Evolutionary conservation across 2,797 vertebrate genomes (phyloP), one percentile per base, ranked within the genome.

Genomic region (Prionace glauca): DNA sequence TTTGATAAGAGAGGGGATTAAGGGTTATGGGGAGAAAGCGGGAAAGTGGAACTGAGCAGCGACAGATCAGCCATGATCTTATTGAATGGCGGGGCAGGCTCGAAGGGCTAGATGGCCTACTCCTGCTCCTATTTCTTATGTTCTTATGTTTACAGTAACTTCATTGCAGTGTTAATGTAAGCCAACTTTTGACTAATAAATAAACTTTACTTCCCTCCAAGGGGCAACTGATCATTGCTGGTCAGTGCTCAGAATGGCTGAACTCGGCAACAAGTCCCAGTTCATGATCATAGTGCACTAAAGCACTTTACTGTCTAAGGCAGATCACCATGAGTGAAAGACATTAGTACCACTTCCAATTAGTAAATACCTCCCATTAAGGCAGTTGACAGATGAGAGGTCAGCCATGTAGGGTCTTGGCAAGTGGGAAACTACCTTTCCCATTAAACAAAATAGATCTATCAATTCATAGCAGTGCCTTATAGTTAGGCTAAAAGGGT

Each of bases 311-410:
- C 29, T 90, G 56, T 24, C 56, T 32, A 29, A 67, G 62, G 62
- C 24, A 92, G 5, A 92, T n/a, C 32, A 67, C 90, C n/a, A 36
- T 3, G 62, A 67, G 62, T 67, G n/a, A 67, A 67, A 67, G 65
- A n/a, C 32, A 69, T 9, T 62, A 67, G 16, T 67, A 92, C 29
- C 10, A 20, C 5, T 18, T 67, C 22, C 62, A 92, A 92, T 92
- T 92, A 36, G 62, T 24, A 92, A 92, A 92, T 41, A 92, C 22
- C 90, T 92, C 67, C 90, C 62, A 92, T 67, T 67, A n/a, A 67
- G 22, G 62, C 62, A 92, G 90, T n/a, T 67, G 60, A 86, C 84
- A 45, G 84, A 90, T 0, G 36, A 9, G 4, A 45, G 36, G 79
- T 67, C 36, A 92, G 18, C 41, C 65, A 36, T 67, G 20, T 36